phyloP scores from a whole-genome alignment of 92 coral and sea anemone species.

The Meandrina meandrites region DNA sequence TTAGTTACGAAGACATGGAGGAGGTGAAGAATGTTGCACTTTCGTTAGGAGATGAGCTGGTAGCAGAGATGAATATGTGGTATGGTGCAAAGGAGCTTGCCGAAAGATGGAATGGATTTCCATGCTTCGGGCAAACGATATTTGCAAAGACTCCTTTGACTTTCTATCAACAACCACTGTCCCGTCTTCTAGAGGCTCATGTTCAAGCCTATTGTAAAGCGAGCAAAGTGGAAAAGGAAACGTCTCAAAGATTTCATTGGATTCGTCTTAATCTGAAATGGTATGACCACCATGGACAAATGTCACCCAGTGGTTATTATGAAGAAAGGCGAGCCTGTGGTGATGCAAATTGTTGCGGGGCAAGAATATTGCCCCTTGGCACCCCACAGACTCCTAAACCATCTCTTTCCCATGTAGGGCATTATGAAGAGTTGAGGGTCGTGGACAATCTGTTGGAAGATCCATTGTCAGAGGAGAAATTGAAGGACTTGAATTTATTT shows the following conservation, averaged over 20 bases:
- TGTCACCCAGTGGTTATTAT: not conserved
- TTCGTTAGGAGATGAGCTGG: conserved; percentile 44
- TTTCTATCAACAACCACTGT: not conserved
- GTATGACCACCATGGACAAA: not conserved
- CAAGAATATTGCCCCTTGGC: not conserved
- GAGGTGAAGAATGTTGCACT: conserved; percentile 16
- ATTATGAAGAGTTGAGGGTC: not conserved
- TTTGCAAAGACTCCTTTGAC: not conserved
- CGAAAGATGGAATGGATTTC: not conserved
- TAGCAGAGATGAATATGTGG: conserved; percentile 66
- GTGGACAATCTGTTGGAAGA: not conserved
- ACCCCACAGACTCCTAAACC: not conserved
- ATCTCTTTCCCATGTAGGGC: not conserved
- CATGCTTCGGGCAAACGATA: not conserved
- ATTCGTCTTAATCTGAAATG: not conserved
- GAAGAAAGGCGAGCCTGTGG: not conserved
- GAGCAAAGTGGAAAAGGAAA: not conserved
- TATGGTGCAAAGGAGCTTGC: not conserved
- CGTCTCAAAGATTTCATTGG: too few relatives aligned
- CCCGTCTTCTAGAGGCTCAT: not conserved
- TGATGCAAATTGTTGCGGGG: not conserved
- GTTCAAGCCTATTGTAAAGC: not conserved
- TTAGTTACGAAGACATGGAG: conserved; percentile 20
- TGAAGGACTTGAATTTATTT: not conserved
- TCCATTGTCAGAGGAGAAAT: not conserved